phyloP scores from a whole-genome alignment of 1,140 invertebrate species.

The Leucophenga varia region DNA sequence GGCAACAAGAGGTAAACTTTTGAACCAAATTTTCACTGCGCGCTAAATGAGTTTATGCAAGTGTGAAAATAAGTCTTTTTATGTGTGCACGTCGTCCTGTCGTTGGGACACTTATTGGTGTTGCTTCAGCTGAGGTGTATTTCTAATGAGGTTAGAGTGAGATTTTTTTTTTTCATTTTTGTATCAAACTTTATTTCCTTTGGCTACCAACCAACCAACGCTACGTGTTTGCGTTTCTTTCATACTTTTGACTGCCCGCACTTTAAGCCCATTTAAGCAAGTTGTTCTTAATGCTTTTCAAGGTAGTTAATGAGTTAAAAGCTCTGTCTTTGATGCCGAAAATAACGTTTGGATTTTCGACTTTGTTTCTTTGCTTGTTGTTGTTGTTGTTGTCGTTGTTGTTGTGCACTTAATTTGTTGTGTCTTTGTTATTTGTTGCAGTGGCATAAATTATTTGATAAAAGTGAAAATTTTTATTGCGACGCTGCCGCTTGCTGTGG shows the following conservation, averaged over 20 bases:
- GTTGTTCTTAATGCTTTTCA: slow-evolving; percentile 3
- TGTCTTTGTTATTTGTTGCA: slow-evolving; percentile 46
- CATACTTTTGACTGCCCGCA: neutral
- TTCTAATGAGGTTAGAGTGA: neutral
- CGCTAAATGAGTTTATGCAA: slow-evolving; percentile 52
- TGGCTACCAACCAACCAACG: no score
- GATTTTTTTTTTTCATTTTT: no score
- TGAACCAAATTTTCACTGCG: slow-evolving; percentile 2
- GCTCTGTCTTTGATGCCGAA: neutral
- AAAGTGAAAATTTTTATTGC: slow-evolving; percentile 29
- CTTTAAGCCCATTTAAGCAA: neutral
- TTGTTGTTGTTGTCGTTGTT: neutral
- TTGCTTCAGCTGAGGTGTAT: neutral
- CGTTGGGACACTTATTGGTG: slow-evolving; percentile 7
- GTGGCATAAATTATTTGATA: slow-evolving; percentile 53
- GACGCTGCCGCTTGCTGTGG: no score
- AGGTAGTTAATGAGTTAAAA: slow-evolving; percentile 48
- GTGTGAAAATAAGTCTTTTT: slow-evolving; percentile 54
- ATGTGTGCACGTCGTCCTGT: slow-evolving; percentile 17
- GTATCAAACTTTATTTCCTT: no score
- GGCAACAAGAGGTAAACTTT: slow-evolving; percentile 24
- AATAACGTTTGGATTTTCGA: slow-evolving; percentile 43
- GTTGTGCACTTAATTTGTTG: slow-evolving; percentile 45
- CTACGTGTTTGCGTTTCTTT: neutral
- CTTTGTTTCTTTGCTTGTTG: slow-evolving; percentile 28